phyloP scores from a whole-genome alignment of 2,888 invertebrate genomes.

The Alitta virens region DNA sequence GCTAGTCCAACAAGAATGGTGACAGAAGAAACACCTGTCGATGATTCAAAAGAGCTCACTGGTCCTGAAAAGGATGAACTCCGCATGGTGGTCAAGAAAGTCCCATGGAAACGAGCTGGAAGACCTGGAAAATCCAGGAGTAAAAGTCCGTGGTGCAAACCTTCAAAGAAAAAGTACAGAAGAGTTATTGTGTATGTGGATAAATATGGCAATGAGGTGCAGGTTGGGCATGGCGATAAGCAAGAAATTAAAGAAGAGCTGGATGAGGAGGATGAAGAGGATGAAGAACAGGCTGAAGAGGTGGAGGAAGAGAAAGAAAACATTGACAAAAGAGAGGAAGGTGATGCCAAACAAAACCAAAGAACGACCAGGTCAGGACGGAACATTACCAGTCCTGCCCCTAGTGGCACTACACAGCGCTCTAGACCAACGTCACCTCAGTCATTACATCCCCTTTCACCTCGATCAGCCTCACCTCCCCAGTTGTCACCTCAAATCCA shows the following conservation, averaged over 20 bases:
- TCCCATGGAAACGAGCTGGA: neutral
- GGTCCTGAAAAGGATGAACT: neutral
- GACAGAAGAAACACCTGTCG: no score
- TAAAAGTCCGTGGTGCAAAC: constrained; percentile 20
- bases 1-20: constrained; percentile 6
- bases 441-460: no score
- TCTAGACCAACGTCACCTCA: no score
- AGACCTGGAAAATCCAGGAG: neutral
- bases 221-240: neutral
- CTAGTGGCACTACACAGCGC: no score
- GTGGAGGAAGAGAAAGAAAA: constrained; percentile 1
- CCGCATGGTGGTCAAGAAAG: constrained; percentile 11
- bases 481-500: no score
- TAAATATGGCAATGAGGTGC: constrained; percentile 20
- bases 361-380: no score
- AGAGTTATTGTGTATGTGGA: constrained; percentile 21
- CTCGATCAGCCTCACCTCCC: no score
- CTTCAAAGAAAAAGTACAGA: constrained; percentile 7
- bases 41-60: neutral
- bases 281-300: neutral
- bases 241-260: neutral
- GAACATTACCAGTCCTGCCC: no score
- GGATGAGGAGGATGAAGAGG: neutral
- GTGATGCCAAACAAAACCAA: neutral
- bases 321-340: neutral